These are phyloP conservation scores for Aplysina aerophoba DNA, from an alignment of 37 sponge, comb jelly and placozoan species.

Conservation along the genomic window DNA sequence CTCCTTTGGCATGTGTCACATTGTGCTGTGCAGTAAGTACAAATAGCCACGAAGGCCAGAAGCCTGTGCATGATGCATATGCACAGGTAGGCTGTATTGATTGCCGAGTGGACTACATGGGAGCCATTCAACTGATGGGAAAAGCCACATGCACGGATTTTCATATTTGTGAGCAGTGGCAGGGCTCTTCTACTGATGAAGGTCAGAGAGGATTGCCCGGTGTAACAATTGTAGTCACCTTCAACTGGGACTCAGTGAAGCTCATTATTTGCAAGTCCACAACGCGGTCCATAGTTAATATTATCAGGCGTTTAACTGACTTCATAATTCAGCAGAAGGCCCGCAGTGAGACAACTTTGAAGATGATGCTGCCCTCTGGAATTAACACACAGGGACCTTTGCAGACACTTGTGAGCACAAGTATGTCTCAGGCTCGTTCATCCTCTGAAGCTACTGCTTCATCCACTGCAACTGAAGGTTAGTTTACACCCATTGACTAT, in stretches of 20 bases:
- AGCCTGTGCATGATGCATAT: conserved; percentile 61
- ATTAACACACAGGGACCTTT: conserved; percentile 27
- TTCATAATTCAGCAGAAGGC: conserved; percentile 79
- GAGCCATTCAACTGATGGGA: conserved; percentile 54
- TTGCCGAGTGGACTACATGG: conserved; percentile 83
- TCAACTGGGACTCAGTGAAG: conserved; percentile 65
- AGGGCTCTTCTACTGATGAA: conserved; percentile 37
- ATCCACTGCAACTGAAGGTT: too few relatives aligned
- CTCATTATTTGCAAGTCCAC: conserved; percentile 68
- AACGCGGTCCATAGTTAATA: conserved; percentile 55
- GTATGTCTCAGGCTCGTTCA: too few relatives aligned
- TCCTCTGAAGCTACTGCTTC: too few relatives aligned
- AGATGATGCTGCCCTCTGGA: conserved; percentile 65
- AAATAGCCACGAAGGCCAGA: conserved; percentile 46
- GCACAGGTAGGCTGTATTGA: conserved; percentile 50
- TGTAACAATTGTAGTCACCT: neutral
- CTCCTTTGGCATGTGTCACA: neutral
- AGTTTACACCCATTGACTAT: too few relatives aligned
- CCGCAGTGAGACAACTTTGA: conserved; percentile 73
- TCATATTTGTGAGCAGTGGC: conserved; percentile 53
- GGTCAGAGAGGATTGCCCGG: neutral
- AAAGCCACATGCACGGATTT: conserved; percentile 40
- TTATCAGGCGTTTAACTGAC: conserved; percentile 64
- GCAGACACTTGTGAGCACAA: neutral
- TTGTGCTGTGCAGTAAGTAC: conserved; percentile 52